Conservation (phyloP, 2,113 vertebrate species). For the Genyomyrus donnyi region DNA sequence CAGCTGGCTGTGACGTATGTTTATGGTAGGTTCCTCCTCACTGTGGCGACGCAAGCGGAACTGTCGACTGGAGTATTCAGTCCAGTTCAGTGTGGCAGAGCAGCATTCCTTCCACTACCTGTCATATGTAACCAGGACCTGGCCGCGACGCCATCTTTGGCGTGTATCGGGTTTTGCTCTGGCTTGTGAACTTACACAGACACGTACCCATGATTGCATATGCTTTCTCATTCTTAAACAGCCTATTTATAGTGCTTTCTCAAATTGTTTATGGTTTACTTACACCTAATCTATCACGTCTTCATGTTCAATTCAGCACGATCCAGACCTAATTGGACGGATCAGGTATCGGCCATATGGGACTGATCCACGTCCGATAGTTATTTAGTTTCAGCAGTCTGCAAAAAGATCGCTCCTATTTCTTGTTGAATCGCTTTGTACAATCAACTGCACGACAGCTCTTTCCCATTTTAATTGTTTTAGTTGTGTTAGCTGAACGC, state of each 20-base stretch:
- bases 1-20: background rate
- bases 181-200: background rate
- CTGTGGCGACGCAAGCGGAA: background rate
- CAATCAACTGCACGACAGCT: no score
- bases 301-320: background rate
- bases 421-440: no score
- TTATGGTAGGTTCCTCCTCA: background rate
- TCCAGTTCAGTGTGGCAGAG: background rate
- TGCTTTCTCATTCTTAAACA: background rate
- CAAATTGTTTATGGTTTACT: background rate
- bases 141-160: background rate
- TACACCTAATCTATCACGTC: background rate
- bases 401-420: no score
- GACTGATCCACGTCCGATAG: no score
- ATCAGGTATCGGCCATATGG: no score
- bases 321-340: no score
- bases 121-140: background rate
- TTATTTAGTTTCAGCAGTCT: no score
- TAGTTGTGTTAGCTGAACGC: no score
- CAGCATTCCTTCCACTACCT: conserved; percentile 15
- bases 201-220: background rate
- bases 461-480: no score
- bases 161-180: background rate
- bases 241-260: background rate
- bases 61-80: background rate